Evolutionary conservation across 2,113 vertebrate genomes (phyloP).

Genomic region (Megalops atlanticus): DNA sequence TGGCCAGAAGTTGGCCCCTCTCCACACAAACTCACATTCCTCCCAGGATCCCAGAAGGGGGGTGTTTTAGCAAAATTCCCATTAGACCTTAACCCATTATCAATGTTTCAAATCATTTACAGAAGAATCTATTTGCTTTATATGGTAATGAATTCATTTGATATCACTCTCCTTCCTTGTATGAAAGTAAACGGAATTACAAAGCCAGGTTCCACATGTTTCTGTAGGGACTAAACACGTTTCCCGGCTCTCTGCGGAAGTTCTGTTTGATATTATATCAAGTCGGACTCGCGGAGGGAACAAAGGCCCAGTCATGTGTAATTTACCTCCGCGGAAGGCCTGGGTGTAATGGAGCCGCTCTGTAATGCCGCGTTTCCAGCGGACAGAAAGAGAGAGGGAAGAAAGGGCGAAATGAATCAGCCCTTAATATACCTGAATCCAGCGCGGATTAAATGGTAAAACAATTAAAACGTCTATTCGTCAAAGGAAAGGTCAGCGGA

Average conservation of each 20-base stretch:
- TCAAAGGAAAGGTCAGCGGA: slow-evolving; percentile 6
- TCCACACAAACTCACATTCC: slow-evolving; percentile 56
- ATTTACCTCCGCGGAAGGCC: not conserved
- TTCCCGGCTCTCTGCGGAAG: not conserved
- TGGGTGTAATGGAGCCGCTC: not conserved
- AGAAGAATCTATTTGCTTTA: slow-evolving; percentile 74
- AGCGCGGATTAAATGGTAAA: slow-evolving; percentile 12
- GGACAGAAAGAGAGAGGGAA: not conserved
- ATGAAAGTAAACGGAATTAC: slow-evolving; percentile 33
- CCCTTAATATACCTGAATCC: slow-evolving; percentile 2
- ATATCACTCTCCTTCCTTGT: slow-evolving; percentile 46
- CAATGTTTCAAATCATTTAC: slow-evolving; percentile 77
- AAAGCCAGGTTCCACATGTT: slow-evolving; percentile 24
- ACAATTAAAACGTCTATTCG: slow-evolving; percentile 19
- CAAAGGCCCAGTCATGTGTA: slow-evolving; percentile 4
- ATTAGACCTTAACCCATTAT: slow-evolving; percentile 73
- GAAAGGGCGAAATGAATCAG: not conserved
- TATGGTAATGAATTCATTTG: slow-evolving; percentile 70
- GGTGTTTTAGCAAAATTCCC: slow-evolving; percentile 74
- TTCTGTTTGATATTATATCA: slow-evolving; percentile 13
- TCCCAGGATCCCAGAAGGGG: slow-evolving; percentile 74
- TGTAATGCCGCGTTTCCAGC: not conserved
- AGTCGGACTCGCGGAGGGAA: not conserved
- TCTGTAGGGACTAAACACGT: slow-evolving; percentile 19
- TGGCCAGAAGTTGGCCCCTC: slow-evolving; percentile 69